These are phyloP conservation scores for Lochmaea capreae DNA, from an alignment of 2,888 invertebrate species.

Conservation along the genomic window DNA sequence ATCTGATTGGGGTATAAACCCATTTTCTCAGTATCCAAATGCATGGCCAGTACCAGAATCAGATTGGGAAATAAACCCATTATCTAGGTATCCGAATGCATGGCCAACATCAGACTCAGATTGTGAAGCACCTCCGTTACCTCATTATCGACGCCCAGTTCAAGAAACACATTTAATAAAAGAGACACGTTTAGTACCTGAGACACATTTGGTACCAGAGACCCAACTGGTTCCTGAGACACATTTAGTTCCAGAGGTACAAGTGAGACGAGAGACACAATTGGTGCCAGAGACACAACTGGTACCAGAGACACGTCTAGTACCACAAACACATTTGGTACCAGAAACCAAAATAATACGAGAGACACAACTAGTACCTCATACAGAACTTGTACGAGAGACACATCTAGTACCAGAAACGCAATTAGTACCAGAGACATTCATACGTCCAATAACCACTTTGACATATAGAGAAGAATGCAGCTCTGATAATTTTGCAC, in stretches of 20 bases:
- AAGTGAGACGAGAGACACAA: neutral
- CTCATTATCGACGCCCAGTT: too few species aligned
- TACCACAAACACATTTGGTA: neutral
- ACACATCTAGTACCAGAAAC: neutral
- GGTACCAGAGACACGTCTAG: neutral
- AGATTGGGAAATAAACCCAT: too few species aligned
- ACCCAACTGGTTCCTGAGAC: neutral
- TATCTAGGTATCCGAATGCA: too few species aligned
- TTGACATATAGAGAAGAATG: neutral
- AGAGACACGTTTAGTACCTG: neutral
- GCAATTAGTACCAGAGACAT: neutral
- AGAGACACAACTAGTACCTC: neutral
- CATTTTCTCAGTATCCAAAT: too few species aligned
- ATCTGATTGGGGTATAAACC: too few species aligned
- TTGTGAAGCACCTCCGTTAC: too few species aligned
- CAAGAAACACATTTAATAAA: neutral
- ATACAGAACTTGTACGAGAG: neutral
- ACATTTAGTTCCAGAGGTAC: neutral
- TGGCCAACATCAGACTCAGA: too few species aligned
- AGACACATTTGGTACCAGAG: neutral
- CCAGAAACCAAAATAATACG: neutral
- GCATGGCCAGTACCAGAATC: too few species aligned
- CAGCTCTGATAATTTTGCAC: neutral
- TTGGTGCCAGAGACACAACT: neutral
- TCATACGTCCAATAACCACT: neutral